These are phyloP conservation scores for Tanypteryx hageni DNA, from an alignment of 2,888 invertebrate genomes.

Conservation along the genomic window DNA sequence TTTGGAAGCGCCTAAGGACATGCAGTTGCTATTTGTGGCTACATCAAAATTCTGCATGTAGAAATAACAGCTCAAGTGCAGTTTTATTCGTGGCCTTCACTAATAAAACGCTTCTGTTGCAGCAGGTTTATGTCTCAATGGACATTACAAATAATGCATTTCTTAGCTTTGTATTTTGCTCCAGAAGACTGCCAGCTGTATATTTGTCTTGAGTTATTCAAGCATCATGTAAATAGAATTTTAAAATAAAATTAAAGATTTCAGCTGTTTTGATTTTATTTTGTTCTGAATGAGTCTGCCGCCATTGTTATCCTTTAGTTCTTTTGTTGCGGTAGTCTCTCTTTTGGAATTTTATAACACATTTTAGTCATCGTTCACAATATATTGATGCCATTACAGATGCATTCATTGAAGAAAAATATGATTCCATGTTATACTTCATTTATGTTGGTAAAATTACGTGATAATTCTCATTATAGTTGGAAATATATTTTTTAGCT, in stretches of 20 bases:
- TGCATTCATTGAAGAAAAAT: too few species aligned
- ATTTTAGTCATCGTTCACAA: too few species aligned
- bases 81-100: not conserved
- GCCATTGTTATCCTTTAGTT: too few species aligned
- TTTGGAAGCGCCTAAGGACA: not conserved
- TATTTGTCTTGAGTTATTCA: slow-evolving; percentile 52
- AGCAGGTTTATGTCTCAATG: not conserved
- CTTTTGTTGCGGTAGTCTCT: too few species aligned
- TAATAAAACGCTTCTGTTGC: not conserved
- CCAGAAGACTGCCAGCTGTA: slow-evolving; percentile 43
- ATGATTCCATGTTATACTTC: too few species aligned
- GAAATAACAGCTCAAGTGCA: not conserved
- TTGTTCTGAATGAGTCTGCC: too few species aligned
- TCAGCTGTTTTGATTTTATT: not conserved
- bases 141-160: slow-evolving; percentile 33
- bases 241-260: slow-evolving; percentile 54
- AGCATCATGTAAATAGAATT: slow-evolving; percentile 61
- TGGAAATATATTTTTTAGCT: too few species aligned
- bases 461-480: too few species aligned
- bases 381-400: too few species aligned
- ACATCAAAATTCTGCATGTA: slow-evolving; percentile 3
- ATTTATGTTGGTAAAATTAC: too few species aligned
- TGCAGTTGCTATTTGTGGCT: not conserved
- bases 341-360: too few species aligned
- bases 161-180: slow-evolving; percentile 40